These are phyloP conservation scores for Mimumesa dahlbomi DNA, from an alignment of 2,888 invertebrate species.

Conservation along the genomic window DNA sequence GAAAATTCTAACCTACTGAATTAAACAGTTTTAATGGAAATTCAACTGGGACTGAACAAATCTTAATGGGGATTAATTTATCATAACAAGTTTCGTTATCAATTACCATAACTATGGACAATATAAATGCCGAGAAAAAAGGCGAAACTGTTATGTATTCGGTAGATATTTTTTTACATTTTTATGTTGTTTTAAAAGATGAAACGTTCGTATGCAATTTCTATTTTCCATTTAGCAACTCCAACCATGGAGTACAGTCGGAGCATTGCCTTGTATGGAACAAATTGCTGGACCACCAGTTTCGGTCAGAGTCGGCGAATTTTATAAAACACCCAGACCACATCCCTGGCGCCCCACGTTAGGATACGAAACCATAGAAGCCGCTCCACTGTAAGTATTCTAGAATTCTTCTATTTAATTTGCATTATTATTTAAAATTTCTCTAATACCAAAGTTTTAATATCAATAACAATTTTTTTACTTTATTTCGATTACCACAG, in stretches of 20 bases:
- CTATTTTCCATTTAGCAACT: slow-evolving; percentile 83
- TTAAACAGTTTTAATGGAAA: too few species aligned
- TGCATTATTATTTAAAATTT: too few species aligned
- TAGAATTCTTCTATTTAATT: background rate
- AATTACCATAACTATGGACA: slow-evolving; percentile 20
- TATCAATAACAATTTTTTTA: too few species aligned
- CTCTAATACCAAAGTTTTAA: too few species aligned
- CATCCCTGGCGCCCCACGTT: slow-evolving; percentile 91
- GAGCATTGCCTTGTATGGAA: slow-evolving; percentile 85
- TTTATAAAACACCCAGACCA: slow-evolving; percentile 87
- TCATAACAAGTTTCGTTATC: too few species aligned
- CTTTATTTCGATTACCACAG: slow-evolving; percentile 77
- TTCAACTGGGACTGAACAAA: too few species aligned
- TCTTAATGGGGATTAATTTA: too few species aligned
- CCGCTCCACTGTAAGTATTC: slow-evolving; percentile 84
- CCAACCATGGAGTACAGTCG: slow-evolving; percentile 87
- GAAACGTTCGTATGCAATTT: background rate
- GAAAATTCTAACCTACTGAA: too few species aligned
- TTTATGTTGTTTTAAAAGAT: background rate
- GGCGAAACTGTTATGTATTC: slow-evolving; percentile 48
- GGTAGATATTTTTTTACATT: slow-evolving; percentile 20
- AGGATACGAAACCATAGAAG: slow-evolving; percentile 89
- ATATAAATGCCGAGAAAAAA: slow-evolving; percentile 3
- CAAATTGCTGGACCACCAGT: slow-evolving; percentile 80
- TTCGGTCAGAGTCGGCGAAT: slow-evolving; percentile 86